Base-by-base conservation (phyloP, 2,888 invertebrate genomes). In the Cerastis leucographa region DNA sequence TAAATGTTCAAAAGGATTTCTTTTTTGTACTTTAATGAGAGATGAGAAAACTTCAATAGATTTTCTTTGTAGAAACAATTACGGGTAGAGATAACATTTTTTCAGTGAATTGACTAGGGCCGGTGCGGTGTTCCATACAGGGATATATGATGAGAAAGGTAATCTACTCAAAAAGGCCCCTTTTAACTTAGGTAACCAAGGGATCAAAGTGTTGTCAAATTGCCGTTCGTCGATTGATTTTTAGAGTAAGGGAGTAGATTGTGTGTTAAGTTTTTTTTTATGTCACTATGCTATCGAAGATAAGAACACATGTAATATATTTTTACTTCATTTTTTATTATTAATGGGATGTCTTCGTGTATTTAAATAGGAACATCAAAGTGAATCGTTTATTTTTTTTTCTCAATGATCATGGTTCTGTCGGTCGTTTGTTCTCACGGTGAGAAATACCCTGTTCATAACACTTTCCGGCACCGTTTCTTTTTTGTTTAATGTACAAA, bases 121-220 rank as follows among this genome's bases (percentile, higher is more conserved):
- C 71, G 40, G 14, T 67, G 40, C 35, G 46, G 42, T 69, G 61
- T 68, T 35, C 17, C 71, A 29, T 64, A 64, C 11, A 56, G 42
- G 46, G 25, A 51, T 83, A 68, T 61, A 12, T 61, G 14, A 65
- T 69, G 40, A 35, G 22, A 78, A 35, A 62, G 40, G 6, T 46
- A 56, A 62, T 29, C 51, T 66, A 51, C 17, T 49, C 8, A 12
- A 25, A 22, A 82, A 49, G 49, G 42, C 35, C 22, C 44, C 25
- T 61, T 76, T 59, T 74, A 61, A 78, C 25, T 74, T 12, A 7
- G 14, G 12, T 40, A 54, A 66, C 69, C 46, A 69, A 64, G 51
- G 73, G 77, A 85, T 83, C 82, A 81, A 84, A 72, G 72, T 40
- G 49, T 65, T 73, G 29, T 42, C 46, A 85, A 69, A 61, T 46